Evolutionary conservation across 2,888 invertebrate genomes (phyloP).

Genomic region (Prosopocoilus inquinatus): DNA sequence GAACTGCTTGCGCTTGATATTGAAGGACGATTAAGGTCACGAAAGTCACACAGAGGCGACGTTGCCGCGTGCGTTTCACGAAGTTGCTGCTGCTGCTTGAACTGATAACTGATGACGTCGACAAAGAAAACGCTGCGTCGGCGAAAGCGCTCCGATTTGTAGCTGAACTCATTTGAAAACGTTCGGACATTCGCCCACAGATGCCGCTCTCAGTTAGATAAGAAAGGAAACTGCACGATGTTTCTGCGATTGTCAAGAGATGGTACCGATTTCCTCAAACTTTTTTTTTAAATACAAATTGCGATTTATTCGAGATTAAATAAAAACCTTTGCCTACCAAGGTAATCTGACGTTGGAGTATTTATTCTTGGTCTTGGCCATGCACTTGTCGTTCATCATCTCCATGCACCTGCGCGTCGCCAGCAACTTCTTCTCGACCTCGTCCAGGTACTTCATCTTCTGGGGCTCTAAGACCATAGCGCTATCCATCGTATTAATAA

Average conservation of each 20-base stretch:
- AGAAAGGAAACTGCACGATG: no score
- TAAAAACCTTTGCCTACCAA: slow-evolving; percentile 1
- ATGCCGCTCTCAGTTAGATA: no score
- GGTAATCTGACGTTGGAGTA: slow-evolving; percentile 14
- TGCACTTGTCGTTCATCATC: slow-evolving; percentile 28
- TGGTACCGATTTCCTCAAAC: no score
- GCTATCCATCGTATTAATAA: no score
- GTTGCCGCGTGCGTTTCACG: not conserved
- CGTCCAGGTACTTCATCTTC: slow-evolving; percentile 21
- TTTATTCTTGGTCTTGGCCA: slow-evolving; percentile 12
- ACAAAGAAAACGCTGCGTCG: not conserved
- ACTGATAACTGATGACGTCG: not conserved
- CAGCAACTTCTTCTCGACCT: slow-evolving; percentile 24
- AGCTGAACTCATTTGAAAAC: no score
- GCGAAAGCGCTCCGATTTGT: no score
- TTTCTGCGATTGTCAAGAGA: no score
- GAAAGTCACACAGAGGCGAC: slow-evolving; percentile 5
- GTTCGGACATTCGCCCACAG: no score
- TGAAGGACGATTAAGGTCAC: slow-evolving; percentile 25
- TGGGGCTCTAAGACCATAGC: no score
- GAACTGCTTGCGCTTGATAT: not conserved
- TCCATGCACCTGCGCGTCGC: slow-evolving; percentile 29
- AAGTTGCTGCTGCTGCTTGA: not conserved
- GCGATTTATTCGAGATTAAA: not conserved
- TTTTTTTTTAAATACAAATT: no score